Evolutionary conservation across 2,888 invertebrate genomes (phyloP).

Genomic region (Phengaris arion): DNA sequence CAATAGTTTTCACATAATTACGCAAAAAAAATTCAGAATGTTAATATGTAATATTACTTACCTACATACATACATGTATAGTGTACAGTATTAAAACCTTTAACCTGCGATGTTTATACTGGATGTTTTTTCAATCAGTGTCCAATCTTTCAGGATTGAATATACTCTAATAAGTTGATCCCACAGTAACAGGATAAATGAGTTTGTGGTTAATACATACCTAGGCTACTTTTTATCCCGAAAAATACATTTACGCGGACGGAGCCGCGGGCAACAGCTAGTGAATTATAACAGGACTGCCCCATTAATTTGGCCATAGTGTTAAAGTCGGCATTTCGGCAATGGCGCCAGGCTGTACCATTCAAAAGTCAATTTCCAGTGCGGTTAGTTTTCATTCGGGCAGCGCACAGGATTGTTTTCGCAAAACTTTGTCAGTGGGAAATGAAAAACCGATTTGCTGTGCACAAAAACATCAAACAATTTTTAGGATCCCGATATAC

Average conservation of each 20-base stretch:
- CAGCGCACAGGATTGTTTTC: neutral
- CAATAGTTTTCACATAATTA: too few species aligned
- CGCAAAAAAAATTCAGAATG: too few species aligned
- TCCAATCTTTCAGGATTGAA: too few species aligned
- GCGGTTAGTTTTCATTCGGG: constrained; percentile 5
- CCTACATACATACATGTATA: too few species aligned
- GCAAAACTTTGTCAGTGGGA: neutral
- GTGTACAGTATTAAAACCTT: too few species aligned
- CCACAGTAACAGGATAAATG: too few species aligned
- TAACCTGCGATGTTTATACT: too few species aligned
- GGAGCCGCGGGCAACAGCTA: too few species aligned
- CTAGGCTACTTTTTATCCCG: neutral
- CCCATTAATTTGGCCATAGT: neutral
- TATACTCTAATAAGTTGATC: too few species aligned
- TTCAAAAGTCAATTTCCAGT: constrained; percentile 13
- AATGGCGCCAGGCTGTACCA: constrained; percentile 12
- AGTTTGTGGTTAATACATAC: too few species aligned
- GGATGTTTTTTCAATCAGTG: too few species aligned
- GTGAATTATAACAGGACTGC: neutral
- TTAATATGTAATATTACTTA: too few species aligned
- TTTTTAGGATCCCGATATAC: neutral
- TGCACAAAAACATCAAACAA: constrained; percentile 5
- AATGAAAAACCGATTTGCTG: constrained; percentile 12
- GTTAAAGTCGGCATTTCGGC: neutral
- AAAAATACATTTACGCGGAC: neutral